Percentiles rank a stretch among this genome's conserved stretches.
Conservation (phyloP, 2,888 invertebrate species). For the Timandra comae region DNA sequence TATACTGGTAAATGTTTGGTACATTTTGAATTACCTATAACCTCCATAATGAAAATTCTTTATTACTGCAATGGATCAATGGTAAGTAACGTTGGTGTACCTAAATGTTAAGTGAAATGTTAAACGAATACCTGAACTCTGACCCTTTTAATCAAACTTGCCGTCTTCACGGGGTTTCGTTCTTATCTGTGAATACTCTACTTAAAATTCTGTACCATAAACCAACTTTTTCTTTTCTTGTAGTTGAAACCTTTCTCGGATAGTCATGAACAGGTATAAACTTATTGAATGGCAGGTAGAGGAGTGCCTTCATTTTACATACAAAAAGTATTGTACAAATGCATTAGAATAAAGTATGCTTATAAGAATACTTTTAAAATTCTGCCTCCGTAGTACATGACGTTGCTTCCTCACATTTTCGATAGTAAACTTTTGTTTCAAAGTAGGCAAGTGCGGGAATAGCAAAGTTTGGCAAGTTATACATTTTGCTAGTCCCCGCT, state of each 20-base stretch:
- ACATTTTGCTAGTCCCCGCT: slow-evolving; percentile 14
- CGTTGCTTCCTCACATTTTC: slow-evolving; percentile 36
- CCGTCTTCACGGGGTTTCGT: no score
- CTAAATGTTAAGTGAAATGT: not conserved
- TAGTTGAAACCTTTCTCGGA: slow-evolving; percentile 76
- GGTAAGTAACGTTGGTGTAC: no score
- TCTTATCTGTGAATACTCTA: not conserved
- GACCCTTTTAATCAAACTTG: no score
- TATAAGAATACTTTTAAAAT: slow-evolving; percentile 21
- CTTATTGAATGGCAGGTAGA: slow-evolving; percentile 50
- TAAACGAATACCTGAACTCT: not conserved
- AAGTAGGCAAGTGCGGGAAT: slow-evolving; percentile 9
- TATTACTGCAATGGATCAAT: no score
- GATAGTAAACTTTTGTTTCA: slow-evolving; percentile 6
- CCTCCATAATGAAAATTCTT: no score
- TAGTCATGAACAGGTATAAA: slow-evolving; percentile 74
- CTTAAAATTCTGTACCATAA: slow-evolving; percentile 21
- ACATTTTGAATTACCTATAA: no score
- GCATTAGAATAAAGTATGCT: slow-evolving; percentile 34
- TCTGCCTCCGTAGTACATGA: slow-evolving; percentile 20
- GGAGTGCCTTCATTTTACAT: slow-evolving; percentile 40
- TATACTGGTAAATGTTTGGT: no score
- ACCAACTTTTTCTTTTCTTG: slow-evolving; percentile 54
- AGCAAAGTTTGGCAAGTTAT: slow-evolving; percentile 6
- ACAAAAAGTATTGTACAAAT: slow-evolving; percentile 37